Evolutionary conservation across 2,797 vertebrate species (phyloP).

Genomic region (Nasua narica): DNA sequence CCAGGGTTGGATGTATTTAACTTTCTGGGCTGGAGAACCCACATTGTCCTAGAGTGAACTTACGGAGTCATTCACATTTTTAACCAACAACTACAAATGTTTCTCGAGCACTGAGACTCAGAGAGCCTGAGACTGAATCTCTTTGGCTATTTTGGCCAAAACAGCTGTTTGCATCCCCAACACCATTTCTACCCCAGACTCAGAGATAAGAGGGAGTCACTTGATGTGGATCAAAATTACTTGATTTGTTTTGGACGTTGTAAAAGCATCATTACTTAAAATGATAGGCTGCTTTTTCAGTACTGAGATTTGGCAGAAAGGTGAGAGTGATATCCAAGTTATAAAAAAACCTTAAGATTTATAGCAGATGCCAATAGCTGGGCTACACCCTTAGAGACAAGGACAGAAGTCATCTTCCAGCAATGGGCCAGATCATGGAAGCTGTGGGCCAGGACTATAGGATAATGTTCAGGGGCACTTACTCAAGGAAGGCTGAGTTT

Average conservation of each 20-base stretch:
- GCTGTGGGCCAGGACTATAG: not conserved
- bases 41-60: constrained; percentile 77
- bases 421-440: not conserved
- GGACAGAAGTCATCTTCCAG: not conserved
- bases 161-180: constrained; percentile 36
- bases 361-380: constrained; percentile 41
- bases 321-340: constrained; percentile 40
- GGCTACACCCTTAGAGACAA: constrained; percentile 16
- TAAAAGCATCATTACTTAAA: constrained; percentile 62
- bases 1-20: constrained; percentile 67
- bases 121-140: not conserved
- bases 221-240: constrained; percentile 1
- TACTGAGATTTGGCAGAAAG: constrained; percentile 60
- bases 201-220: not conserved
- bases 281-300: constrained; percentile 55
- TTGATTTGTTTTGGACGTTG: constrained; percentile 58
- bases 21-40: constrained; percentile 58
- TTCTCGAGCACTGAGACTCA: constrained; percentile 33
- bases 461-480: not conserved
- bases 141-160: not conserved
- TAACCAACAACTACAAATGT: constrained; percentile 39
- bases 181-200: not conserved
- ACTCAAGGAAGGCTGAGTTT: not conserved
- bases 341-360: constrained; percentile 64
- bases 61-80: constrained; percentile 73